A percentile compares a stretch with the other conserved stretches of the same genome.
phyloP scores from a whole-genome alignment of 2,888 invertebrate species.

The Schizotus pectinicornis region DNA sequence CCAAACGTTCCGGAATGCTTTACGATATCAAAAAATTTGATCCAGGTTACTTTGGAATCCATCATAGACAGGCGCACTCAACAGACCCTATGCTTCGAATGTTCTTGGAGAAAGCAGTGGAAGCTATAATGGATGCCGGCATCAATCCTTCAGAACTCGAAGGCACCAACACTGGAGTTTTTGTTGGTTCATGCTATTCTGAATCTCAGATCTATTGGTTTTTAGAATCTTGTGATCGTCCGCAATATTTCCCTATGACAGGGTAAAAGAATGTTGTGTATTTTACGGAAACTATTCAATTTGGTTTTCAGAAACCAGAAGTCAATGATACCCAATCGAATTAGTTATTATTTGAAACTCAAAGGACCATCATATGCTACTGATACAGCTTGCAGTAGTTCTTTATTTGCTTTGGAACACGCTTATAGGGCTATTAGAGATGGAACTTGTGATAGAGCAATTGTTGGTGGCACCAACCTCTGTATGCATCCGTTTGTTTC shows the following conservation, averaged over 20 bases:
- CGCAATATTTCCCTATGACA: too few species aligned
- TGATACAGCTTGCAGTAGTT: conserved; percentile 94
- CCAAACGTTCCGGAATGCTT: not conserved
- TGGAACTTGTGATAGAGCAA: conserved; percentile 86
- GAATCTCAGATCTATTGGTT: not conserved
- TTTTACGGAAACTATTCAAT: not conserved
- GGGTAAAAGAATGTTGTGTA: too few species aligned
- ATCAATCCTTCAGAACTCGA: conserved; percentile 8
- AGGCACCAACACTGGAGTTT: conserved; percentile 17
- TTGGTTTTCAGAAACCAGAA: conserved; percentile 61
- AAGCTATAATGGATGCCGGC: conserved; percentile 22
- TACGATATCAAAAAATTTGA: not conserved
- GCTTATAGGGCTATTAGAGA: conserved; percentile 77
- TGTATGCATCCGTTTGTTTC: conserved; percentile 88
- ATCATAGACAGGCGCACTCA: conserved; percentile 68
- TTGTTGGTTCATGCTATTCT: not conserved
- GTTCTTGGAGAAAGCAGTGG: conserved; percentile 14
- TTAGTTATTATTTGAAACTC: conserved; percentile 88
- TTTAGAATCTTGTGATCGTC: too few species aligned
- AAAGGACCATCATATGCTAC: too few species aligned
- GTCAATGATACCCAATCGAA: conserved; percentile 89
- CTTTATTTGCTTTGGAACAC: conserved; percentile 84
- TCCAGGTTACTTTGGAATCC: conserved; percentile 55
- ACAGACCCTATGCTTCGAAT: conserved; percentile 58
- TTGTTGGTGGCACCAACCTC: conserved; percentile 87